phyloP scores from a whole-genome alignment of 1,140 invertebrate species.

The Drosophila lacteicornis region DNA sequence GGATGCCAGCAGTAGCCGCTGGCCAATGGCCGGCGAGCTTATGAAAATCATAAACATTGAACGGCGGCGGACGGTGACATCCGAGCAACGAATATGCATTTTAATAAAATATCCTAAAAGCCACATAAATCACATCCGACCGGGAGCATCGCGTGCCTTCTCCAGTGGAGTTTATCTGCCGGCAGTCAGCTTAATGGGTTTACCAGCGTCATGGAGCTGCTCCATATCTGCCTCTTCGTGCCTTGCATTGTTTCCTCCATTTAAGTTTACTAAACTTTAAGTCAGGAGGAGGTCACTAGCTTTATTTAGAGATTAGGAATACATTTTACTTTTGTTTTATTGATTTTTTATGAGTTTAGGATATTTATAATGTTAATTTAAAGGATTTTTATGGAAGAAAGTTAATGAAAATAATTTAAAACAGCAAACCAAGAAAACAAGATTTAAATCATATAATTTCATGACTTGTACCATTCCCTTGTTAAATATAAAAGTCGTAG shows the following conservation, averaged over 20 bases:
- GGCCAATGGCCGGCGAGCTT: constrained; percentile 67
- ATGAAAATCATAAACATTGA: constrained; percentile 85
- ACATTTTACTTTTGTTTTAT: not conserved
- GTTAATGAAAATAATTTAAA: not conserved
- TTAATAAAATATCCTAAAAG: constrained; percentile 85
- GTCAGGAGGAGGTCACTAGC: not conserved
- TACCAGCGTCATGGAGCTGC: constrained; percentile 10
- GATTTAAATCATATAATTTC: too few species aligned
- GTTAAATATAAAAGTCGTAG: not conserved
- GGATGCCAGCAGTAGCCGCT: constrained; percentile 35
- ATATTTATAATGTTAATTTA: too few species aligned
- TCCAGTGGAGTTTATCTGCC: constrained; percentile 29
- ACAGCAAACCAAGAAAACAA: too few species aligned
- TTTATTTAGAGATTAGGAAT: not conserved
- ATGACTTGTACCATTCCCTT: not conserved
- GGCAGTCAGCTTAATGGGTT: constrained; percentile 38
- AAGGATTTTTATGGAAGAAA: not conserved
- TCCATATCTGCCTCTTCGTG: constrained; percentile 6
- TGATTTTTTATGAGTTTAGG: not conserved
- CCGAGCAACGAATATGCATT: constrained; percentile 85
- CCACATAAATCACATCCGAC: constrained; percentile 80
- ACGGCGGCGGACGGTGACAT: constrained; percentile 66
- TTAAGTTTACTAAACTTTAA: constrained; percentile 7
- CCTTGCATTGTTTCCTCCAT: constrained; percentile 1
- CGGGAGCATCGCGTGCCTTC: constrained; percentile 37